Evolutionary conservation across 2,797 vertebrate genomes (phyloP), one percentile per base, ranked within the genome.

Genomic region (Pagetopsis macropterus): DNA sequence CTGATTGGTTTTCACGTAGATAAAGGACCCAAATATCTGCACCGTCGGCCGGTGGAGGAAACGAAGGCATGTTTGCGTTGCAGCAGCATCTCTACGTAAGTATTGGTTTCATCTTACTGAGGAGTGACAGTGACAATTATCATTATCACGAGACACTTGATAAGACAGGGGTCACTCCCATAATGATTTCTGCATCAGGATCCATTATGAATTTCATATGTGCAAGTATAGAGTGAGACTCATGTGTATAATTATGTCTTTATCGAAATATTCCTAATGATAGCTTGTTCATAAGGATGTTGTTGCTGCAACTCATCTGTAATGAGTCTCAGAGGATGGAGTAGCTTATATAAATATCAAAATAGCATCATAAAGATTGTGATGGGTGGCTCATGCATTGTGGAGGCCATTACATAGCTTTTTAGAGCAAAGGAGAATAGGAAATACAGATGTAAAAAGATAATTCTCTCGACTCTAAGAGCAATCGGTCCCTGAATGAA

Each of bases 11-110:
- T 37, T 61, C 45, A 46, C 16, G 15, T 9, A 27, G 19, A 59
- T 31, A 27, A 51, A 70, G 33, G 31, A 15, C 15, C 10, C 2
- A 55, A 43, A 77, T 48, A 59, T 72, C 57, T 64, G 45, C 59
- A 69, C 2, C 21, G 0, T 21, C 8, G 52, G 33, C 43, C 40
- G 11, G 16, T 9, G 44, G 40, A 52, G 21, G 46, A 31, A 63
- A 31, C 2, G n/a, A 50, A 44, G 14, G n/a, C 48, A 60, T 43
- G 11, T 44, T 17, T 21, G 27, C 4, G 27, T 27, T 27, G 4
- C 27, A 27, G 27, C 27, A 27, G 27, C 4, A 27, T 27, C 27
- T 27, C 27, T 27, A 27, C 9, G 11, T 8, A 54, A 54, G 4
- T 4, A 4, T 23, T 51, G 17, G 45, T 58, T 57, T 61, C 13